Evolutionary conservation across 1,140 invertebrate genomes (phyloP), one percentile per base, ranked within the genome.

Genomic region (Capitella teleta): DNA sequence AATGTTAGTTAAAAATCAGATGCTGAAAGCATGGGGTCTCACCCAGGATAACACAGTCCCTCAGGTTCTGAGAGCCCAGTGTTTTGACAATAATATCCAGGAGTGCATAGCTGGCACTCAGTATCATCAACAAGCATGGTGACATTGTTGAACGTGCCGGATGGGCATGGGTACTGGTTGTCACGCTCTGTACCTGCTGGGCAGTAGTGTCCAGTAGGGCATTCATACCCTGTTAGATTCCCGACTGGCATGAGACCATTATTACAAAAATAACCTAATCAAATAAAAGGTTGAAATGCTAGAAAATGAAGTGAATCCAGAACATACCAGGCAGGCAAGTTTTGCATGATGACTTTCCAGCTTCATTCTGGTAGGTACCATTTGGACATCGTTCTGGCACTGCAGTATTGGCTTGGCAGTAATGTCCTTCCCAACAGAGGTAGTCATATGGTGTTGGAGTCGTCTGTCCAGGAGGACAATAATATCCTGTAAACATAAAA

Each of bases 401-500:
- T 38, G 49, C 55, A 28, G 52, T 57, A 8, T 49, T 57, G 14
- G 51, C 55, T 3, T 63, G 61, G 41, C 67, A 69, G 43, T 65
- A 64, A 38, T 65, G 65, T 28, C 66, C 66, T 23, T 19, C 23
- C 45, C 45, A 47, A 52, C 67, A 69, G 19, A 61, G 47, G 54
- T 61, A 66, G 21, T 52, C 54, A 46, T 56, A 61, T 0, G 67
- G 67, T 25, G 57, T 61, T 0, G 67, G 67, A 3, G 57, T 59
- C 1, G 59, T 57, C 46, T 69, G 67, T 19, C 62, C 67, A n/a
- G 48, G 38, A n/a, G 67, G 67, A 38, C 67, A 69, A 52, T 65
- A 69, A 26, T 49, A 68, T 28, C 66, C 64, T 63, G 40, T 12
- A 59, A 41, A 41, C 12, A 41, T 41, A 41, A 41, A n/a, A 46